phyloP scores from a whole-genome alignment of 2,113 vertebrate species.

The Albula glossodonta region DNA sequence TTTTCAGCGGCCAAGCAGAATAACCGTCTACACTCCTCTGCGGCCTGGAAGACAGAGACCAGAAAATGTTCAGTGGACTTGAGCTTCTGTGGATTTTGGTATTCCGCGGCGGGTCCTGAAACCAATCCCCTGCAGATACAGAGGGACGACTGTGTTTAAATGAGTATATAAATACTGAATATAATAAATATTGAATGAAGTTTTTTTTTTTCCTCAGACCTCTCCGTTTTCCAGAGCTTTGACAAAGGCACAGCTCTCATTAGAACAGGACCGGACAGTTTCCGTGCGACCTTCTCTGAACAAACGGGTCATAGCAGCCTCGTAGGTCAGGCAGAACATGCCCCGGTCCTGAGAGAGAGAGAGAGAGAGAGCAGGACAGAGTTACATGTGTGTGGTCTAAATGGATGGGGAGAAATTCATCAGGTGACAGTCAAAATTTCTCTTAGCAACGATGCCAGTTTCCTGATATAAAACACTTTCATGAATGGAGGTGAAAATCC shows the following conservation, averaged over 20 bases:
- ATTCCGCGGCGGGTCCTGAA: no score
- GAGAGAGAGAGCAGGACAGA: neutral
- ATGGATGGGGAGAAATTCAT: neutral
- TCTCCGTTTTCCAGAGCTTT: slow-evolving; percentile 67
- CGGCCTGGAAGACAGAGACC: slow-evolving; percentile 51
- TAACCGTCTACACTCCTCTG: slow-evolving; percentile 64
- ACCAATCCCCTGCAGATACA: no score
- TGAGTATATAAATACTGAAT: no score
- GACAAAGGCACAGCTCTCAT: slow-evolving; percentile 76
- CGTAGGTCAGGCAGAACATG: slow-evolving; percentile 81
- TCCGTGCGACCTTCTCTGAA: slow-evolving; percentile 84
- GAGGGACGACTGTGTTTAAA: no score
- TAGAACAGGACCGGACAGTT: slow-evolving; percentile 80
- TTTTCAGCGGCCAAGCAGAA: slow-evolving; percentile 72
- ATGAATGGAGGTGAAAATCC: no score
- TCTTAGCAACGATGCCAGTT: neutral
- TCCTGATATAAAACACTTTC: no score
- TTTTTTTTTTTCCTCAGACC: slow-evolving; percentile 38
- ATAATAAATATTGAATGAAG: no score
- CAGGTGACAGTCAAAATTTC: neutral
- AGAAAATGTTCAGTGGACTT: neutral
- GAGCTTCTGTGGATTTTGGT: neutral
- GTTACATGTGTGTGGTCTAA: no score
- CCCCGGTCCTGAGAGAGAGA: slow-evolving; percentile 70
- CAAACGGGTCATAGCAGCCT: slow-evolving; percentile 82